Evolutionary conservation across 1,140 invertebrate genomes (phyloP), one percentile per base, ranked within the genome.

Genomic region (Scaptomyza hsui): DNA sequence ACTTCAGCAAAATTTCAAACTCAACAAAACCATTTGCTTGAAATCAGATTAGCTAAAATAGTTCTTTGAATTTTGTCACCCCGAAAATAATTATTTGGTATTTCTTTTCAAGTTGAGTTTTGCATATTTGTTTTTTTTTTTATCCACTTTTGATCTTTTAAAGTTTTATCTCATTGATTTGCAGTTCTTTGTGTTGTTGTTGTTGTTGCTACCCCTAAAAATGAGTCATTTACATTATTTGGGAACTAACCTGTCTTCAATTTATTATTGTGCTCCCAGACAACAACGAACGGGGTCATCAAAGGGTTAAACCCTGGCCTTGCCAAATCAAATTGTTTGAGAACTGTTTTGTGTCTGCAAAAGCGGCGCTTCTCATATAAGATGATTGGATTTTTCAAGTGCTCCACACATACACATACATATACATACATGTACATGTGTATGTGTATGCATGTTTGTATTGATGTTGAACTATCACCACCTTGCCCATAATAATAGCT

Each of bases 391-490:
- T 52, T 42, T 48, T 62, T 61, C 59, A 52, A 62, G 47, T 52
- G 47, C n/a, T 1, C 15, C 21, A 47, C 2, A 13, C 3, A 48
- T 19, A 13, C 21, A 24, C 1, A 24, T 5, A 21, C 6, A 35
- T 12, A 12, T 3, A 39, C 3, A 21, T 12, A 15, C n/a, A 21
- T 19, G 6, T 16, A 2, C n/a, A 29, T 52, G 32, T 19, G 18
- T 16, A n/a, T n/a, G n/a, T n/a, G n/a, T n/a, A n/a, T n/a, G n/a
- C n/a, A n/a, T 37, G 19, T 42, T 69, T 69, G 71, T n/a, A 73
- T 70, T 74, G 72, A 74, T 74, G 72, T 65, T 74, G 55, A 65
- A 74, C 72, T 74, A 71, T 64, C 53, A 57, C 45, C 45, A 69
- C 35, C 35, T 55, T 53, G 44, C 21, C 39, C 35, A 45, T 32